Conservation (phyloP, 2,888 invertebrate genomes). For the Hemistola chrysoprasaria region DNA sequence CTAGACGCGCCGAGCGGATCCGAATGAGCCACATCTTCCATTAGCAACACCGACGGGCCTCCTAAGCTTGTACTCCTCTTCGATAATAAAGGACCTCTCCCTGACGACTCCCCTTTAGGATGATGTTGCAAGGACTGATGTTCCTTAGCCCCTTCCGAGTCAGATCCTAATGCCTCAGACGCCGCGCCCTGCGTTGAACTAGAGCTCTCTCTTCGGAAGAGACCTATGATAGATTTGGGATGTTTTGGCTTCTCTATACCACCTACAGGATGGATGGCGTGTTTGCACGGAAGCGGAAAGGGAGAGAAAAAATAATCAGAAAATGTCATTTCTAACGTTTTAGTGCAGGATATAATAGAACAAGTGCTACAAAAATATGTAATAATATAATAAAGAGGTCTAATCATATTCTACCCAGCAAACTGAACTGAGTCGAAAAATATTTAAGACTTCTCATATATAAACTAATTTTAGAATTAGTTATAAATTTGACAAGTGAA, state of each 20-base stretch:
- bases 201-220: constrained; percentile 92
- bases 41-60: constrained; percentile 80
- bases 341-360: constrained; percentile 22
- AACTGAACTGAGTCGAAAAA: too few species aligned
- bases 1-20: constrained; percentile 85
- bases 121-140: too few species aligned
- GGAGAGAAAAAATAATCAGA: constrained; percentile 56
- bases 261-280: constrained; percentile 76
- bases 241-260: constrained; percentile 93
- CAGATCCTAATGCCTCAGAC: constrained; percentile 78
- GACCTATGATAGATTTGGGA: constrained; percentile 93
- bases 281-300: constrained; percentile 45
- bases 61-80: constrained; percentile 74
- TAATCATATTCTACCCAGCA: too few species aligned
- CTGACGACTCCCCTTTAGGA: constrained; percentile 57
- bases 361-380: too few species aligned
- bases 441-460: too few species aligned
- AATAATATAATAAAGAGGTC: too few species aligned
- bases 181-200: constrained; percentile 85
- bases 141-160: constrained; percentile 79
- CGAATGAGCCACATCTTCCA: constrained; percentile 83
- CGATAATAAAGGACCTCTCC: constrained; percentile 58
- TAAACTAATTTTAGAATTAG: too few species aligned
- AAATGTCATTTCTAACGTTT: constrained; percentile 32
- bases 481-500: too few species aligned